Conservation (phyloP, 2,113 vertebrate species). For the Ammodramus savannarum region DNA sequence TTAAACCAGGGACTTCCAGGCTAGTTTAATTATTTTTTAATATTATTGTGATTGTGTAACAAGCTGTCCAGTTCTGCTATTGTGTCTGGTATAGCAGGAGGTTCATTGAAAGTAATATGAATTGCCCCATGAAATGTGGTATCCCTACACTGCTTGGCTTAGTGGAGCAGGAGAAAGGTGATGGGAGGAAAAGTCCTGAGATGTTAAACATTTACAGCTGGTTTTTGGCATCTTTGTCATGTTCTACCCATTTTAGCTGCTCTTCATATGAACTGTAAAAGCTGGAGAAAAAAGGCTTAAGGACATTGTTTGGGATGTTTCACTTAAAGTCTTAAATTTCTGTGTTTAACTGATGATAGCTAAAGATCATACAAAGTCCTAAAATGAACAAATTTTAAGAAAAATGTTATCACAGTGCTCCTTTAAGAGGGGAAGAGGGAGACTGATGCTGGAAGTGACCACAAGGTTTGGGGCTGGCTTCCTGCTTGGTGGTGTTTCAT, state of each 20-base stretch:
- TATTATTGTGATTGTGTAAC: not conserved
- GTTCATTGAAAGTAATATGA: not conserved
- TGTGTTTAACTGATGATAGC: not conserved
- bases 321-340: not conserved
- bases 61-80: not conserved
- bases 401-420: not conserved
- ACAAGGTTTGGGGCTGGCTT: not conserved
- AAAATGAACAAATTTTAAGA: not conserved
- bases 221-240: not conserved
- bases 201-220: not conserved
- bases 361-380: not conserved
- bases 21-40: not conserved
- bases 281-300: not conserved
- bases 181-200: not conserved
- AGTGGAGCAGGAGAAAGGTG: not conserved
- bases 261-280: not conserved
- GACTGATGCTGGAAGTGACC: accelerated
- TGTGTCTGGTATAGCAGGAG: not conserved
- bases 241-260: not conserved
- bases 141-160: not conserved
- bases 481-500: not conserved
- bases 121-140: not conserved
- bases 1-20: not conserved
- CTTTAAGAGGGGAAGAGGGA: not conserved
- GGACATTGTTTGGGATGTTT: not conserved